These are phyloP conservation scores for Poecile atricapillus DNA, from an alignment of 2,113 vertebrate species.

Conservation along the genomic window DNA sequence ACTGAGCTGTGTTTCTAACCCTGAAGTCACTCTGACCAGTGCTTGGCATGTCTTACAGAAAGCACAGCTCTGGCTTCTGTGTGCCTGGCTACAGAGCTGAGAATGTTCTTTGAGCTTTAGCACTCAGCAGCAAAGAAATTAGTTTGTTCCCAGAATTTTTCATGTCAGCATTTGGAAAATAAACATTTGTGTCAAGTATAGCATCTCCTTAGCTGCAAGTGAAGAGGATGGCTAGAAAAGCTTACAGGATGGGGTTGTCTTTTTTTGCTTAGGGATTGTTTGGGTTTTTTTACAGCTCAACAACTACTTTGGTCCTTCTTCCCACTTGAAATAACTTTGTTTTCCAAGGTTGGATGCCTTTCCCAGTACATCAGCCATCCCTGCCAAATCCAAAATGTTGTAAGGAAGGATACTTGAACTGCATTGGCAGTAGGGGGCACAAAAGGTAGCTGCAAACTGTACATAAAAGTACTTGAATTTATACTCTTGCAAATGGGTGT, in stretches of 20 bases:
- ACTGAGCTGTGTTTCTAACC: neutral
- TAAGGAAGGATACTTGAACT: neutral
- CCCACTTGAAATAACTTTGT: neutral
- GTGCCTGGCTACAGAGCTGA: neutral
- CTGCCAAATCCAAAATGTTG: neutral
- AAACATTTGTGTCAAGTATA: neutral
- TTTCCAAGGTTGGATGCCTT: neutral
- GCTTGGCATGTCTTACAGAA: neutral
- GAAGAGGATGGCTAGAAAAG: neutral
- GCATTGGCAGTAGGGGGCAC: neutral
- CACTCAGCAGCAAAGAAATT: neutral
- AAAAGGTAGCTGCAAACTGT: slow-evolving; percentile 4
- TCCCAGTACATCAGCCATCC: neutral
- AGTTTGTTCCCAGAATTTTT: neutral
- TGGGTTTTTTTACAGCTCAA: neutral
- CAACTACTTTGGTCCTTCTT: neutral
- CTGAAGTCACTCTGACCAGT: neutral
- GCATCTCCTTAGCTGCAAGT: neutral
- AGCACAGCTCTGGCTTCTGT: neutral
- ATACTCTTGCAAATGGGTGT: slow-evolving; percentile 22
- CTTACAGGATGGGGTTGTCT: neutral
- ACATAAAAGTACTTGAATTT: slow-evolving; percentile 63
- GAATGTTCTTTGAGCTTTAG: neutral
- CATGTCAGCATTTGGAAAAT: neutral
- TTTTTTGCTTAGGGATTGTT: neutral